Evolutionary conservation across 2,797 vertebrate genomes (phyloP).

Genomic region (Myiothlypis chrysogaster): DNA sequence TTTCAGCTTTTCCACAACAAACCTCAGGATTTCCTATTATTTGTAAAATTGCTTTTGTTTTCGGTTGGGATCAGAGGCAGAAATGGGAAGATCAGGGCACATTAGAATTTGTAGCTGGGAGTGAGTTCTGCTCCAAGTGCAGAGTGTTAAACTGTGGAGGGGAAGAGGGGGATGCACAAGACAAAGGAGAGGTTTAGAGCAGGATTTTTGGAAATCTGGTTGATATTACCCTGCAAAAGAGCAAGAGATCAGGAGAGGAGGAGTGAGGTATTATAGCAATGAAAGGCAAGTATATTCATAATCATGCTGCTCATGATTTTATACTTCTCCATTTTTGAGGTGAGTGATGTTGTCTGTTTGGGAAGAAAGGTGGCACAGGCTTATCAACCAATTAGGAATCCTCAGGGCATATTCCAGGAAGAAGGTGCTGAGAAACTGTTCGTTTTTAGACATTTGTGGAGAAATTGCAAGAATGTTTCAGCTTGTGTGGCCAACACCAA

Average conservation of each 20-base stretch:
- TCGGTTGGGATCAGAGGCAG: slow-evolving; percentile 25
- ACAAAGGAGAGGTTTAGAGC: neutral
- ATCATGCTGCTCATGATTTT: neutral
- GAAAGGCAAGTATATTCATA: neutral
- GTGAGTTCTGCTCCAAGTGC: neutral
- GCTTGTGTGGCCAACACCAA: neutral
- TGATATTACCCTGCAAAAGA: neutral
- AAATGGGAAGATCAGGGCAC: neutral
- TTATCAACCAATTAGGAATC: slow-evolving; percentile 3
- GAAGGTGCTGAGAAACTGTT: neutral
- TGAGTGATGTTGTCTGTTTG: slow-evolving; percentile 20
- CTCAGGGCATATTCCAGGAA: neutral
- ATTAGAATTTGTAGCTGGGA: neutral
- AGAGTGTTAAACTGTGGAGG: neutral
- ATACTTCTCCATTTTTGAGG: slow-evolving; percentile 8
- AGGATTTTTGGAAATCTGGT: neutral
- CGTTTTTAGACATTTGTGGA: neutral
- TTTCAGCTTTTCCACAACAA: slow-evolving; percentile 5
- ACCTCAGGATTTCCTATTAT: slow-evolving; percentile 22
- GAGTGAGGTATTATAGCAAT: neutral
- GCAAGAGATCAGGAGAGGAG: neutral
- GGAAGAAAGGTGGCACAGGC: neutral
- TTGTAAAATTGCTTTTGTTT: slow-evolving; percentile 52
- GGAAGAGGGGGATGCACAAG: neutral
- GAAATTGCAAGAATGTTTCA: neutral